phyloP scores from a whole-genome alignment of 2,113 vertebrate genomes.

The Pluvialis apricaria region DNA sequence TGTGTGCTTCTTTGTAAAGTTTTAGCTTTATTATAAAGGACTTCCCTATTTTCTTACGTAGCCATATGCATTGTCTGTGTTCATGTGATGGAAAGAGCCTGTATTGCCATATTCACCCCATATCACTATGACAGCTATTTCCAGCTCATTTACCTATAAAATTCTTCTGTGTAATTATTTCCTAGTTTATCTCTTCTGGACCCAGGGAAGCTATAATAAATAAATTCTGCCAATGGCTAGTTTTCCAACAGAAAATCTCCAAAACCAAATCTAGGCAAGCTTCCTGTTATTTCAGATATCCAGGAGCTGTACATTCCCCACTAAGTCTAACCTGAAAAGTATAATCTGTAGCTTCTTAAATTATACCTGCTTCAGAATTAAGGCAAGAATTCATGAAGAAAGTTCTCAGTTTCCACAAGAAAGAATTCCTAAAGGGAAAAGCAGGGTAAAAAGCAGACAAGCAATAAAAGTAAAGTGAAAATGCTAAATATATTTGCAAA shows the following conservation, averaged over 20 bases:
- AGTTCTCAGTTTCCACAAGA: neutral
- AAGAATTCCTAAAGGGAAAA: neutral
- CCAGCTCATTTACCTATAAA: neutral
- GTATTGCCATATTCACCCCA: neutral
- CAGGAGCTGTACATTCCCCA: neutral
- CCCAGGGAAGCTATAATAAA: neutral
- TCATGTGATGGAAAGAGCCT: neutral
- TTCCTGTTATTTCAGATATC: neutral
- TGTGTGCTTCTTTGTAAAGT: neutral
- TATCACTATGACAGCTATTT: neutral
- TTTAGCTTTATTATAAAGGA: neutral
- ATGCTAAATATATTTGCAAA: neutral
- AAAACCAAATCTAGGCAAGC: neutral
- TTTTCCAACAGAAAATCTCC: neutral
- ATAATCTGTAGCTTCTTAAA: neutral
- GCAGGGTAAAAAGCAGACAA: neutral
- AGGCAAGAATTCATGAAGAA: neutral
- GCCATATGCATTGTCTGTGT: neutral
- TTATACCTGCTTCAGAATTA: neutral
- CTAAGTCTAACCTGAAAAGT: neutral
- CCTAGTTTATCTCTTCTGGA: neutral
- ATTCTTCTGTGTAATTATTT: neutral
- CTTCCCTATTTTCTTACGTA: neutral
- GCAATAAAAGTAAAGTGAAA: conserved; percentile 1
- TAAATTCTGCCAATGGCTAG: neutral